These are phyloP conservation scores for Oegoconia quadripuncta DNA, from an alignment of 2,888 invertebrate species.

Conservation along the genomic window DNA sequence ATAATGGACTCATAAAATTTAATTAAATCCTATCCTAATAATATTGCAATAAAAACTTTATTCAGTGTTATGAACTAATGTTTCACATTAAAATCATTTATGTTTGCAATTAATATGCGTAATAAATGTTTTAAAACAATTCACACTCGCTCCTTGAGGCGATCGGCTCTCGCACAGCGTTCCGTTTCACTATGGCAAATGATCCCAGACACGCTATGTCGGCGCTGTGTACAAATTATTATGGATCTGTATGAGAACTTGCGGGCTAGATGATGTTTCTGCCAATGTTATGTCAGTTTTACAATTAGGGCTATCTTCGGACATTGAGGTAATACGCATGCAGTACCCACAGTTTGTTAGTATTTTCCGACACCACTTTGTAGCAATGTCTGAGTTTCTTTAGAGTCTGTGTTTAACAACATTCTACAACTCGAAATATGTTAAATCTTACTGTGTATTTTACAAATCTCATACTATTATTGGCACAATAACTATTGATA, in stretches of 20 bases:
- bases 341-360: too few species aligned
- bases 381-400: too few species aligned
- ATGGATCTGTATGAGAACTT: slow-evolving; percentile 40
- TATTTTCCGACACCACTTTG: too few species aligned
- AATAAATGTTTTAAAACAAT: slow-evolving; percentile 49
- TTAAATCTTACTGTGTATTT: too few species aligned
- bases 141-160: slow-evolving; percentile 37
- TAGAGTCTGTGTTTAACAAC: too few species aligned
- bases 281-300: neutral
- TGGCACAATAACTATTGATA: too few species aligned
- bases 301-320: neutral
- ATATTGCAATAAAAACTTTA: too few species aligned
- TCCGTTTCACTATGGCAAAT: slow-evolving; percentile 37
- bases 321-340: neutral
- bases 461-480: too few species aligned
- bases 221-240: slow-evolving; percentile 23
- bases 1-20: too few species aligned
- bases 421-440: too few species aligned
- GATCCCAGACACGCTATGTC: slow-evolving; percentile 51
- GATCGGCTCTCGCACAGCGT: slow-evolving; percentile 34
- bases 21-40: too few species aligned
- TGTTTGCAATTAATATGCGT: slow-evolving; percentile 58
- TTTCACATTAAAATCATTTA: slow-evolving; percentile 59
- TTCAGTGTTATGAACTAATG: slow-evolving; percentile 27
- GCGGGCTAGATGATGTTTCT: slow-evolving; percentile 2